A percentile compares a stretch with the other conserved stretches of the same genome.
Conservation (phyloP, 2,113 vertebrate genomes). For the Girardinichthys multiradiatus region DNA sequence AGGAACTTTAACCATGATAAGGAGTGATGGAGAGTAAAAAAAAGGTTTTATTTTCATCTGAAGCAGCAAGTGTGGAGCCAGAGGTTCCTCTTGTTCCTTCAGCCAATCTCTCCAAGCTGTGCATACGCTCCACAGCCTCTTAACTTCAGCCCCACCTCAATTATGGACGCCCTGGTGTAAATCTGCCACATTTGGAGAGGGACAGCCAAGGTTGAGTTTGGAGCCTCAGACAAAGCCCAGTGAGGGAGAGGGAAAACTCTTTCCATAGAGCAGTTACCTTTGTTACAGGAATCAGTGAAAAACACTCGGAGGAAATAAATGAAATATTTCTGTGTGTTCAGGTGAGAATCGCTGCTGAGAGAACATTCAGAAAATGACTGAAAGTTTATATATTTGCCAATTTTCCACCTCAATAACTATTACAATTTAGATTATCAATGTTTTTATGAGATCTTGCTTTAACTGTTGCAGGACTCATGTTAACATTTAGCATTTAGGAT, state of each 20-base stretch:
- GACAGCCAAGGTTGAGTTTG: constrained; percentile 16
- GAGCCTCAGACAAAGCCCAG: constrained; percentile 37
- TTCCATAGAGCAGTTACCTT: constrained; percentile 4
- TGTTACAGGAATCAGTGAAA: constrained; percentile 32
- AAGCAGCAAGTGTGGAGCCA: constrained; percentile 26
- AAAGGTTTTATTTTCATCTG: constrained; percentile 37
- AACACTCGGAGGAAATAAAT: constrained; percentile 14
- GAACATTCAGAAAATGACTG: constrained; percentile 14
- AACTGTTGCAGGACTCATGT: not conserved
- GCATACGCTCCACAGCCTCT: constrained; percentile 18
- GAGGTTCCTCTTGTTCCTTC: constrained; percentile 24
- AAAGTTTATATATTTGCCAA: not conserved
- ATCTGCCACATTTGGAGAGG: constrained; percentile 32
- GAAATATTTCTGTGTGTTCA: constrained; percentile 37
- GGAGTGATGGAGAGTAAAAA: constrained; percentile 38
- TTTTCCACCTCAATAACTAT: not conserved
- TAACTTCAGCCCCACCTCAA: constrained; percentile 28
- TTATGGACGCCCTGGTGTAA: not conserved
- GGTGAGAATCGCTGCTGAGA: constrained; percentile 30
- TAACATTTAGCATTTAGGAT: too few species aligned
- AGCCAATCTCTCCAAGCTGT: constrained; percentile 6
- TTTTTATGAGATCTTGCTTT: not conserved
- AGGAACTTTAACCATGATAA: constrained; percentile 68
- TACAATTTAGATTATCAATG: too few species aligned
- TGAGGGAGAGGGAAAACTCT: constrained; percentile 19